Evolutionary conservation across 1,140 invertebrate genomes (phyloP).

Genomic region (Neuroterus valhalla): DNA sequence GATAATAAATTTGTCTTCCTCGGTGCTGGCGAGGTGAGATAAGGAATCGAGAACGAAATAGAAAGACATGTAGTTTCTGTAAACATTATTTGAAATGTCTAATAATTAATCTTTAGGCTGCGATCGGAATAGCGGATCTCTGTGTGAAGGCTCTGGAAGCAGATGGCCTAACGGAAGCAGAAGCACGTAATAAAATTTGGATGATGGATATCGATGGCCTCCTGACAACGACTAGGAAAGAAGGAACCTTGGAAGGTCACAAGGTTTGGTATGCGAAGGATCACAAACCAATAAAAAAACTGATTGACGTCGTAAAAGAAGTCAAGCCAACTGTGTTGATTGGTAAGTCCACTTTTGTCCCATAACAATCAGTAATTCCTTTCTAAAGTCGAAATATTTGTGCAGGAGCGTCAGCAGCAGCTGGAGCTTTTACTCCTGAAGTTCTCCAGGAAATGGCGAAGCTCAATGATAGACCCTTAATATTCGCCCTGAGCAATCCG

Average conservation of each 20-base stretch:
- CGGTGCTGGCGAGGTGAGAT: conserved; percentile 89
- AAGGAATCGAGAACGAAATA: conserved; percentile 42
- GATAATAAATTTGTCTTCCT: conserved; percentile 93
- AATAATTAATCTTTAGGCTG: conserved; percentile 77
- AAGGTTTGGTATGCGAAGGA: conserved; percentile 91
- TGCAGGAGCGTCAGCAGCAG: conserved; percentile 90
- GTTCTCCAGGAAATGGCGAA: conserved; percentile 90
- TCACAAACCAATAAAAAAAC: conserved; percentile 83
- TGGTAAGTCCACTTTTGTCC: conserved; percentile 75
- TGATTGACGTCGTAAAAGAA: conserved; percentile 86
- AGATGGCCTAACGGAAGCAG: conserved; percentile 84
- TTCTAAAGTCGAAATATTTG: conserved; percentile 51
- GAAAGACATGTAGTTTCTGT: no score
- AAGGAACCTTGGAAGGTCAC: conserved; percentile 84
- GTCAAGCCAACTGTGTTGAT: conserved; percentile 91
- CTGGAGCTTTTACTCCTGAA: conserved; percentile 90
- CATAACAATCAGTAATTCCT: conserved; percentile 32
- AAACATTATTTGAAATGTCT: conserved; percentile 5
- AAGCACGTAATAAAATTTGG: conserved; percentile 90
- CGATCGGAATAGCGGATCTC: conserved; percentile 91
- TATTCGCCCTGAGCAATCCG: conserved; percentile 97
- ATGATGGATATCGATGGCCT: conserved; percentile 92
- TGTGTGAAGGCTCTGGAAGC: conserved; percentile 90
- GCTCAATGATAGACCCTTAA: conserved; percentile 90
- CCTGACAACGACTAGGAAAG: conserved; percentile 83